Evolutionary conservation across 2,797 vertebrate species (phyloP), one percentile per base, ranked within the genome.

Genomic region (Telmatherina bonti): DNA sequence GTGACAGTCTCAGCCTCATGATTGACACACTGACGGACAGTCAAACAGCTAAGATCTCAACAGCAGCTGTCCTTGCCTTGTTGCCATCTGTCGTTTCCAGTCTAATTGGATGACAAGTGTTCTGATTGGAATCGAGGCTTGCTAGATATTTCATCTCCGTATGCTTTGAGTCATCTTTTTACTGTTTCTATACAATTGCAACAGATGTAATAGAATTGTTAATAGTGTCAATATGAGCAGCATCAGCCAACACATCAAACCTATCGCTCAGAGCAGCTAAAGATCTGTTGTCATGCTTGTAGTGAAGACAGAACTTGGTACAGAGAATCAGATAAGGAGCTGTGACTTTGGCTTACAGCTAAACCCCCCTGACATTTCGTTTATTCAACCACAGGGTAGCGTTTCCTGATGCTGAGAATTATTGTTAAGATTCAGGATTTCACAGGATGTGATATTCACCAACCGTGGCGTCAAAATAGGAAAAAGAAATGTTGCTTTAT

Each of bases 341-440:
- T 62, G 59, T 52, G 54, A 73, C 71, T 62, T 57, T 74, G 85
- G 84, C 83, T 90, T 89, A 86, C 76, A 75, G 76, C 79, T 90
- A 90, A 93, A 88, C 87, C 76, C 75, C 85, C 75, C 69, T 94
- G 91, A 92, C 90, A 93, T 93, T 92, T 92, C 78, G 82, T 82
- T 87, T 89, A 81, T 74, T 90, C 79, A 82, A 70, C 84, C 76
- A 29, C 67, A 59, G 67, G 80, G 76, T 71, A 85, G 87, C 79
- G 76, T 88, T 88, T 87, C 79, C 82, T 61, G 79, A 83, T 76
- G 89, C 41, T 67, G 62, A 78, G 62, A 83, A 73, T 83, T 72
- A 87, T 68, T 64, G 74, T 83, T 65, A 81, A 72, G 69, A 74
- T 82, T 47, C 43, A n/a, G 51, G 57, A 63, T 78, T 86, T 79